Evolutionary conservation across 2,797 vertebrate genomes (phyloP), one percentile per base, ranked within the genome.

Genomic region (Schizopygopsis pylzovi): DNA sequence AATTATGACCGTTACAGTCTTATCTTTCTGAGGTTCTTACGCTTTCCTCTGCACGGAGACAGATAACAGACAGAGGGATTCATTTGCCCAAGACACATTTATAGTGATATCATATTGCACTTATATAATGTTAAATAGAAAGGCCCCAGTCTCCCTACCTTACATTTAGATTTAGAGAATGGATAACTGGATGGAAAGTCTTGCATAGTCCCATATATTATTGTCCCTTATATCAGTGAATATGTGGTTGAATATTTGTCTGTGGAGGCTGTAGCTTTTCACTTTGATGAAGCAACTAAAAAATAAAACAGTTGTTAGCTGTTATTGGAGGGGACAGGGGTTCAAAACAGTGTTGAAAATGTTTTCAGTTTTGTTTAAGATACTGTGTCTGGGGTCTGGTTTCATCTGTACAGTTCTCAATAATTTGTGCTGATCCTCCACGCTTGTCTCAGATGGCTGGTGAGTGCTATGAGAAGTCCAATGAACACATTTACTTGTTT

Each of bases 41-140:
- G 49, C 25, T 47, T 79, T 70, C 22, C 75, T 43, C 75, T 71
- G 83, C 52, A 37, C 63, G 7, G 4, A 45, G 63, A 59, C 25
- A 79, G 75, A 84, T 79, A 79, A 84, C 73, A 78, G 39, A 84
- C 73, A 33, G 39, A 78, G n/a, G n/a, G 63, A 68, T 49, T 81
- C 6, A 81, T 49, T 68, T 81, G 25, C 41, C 15, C 16, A 15
- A 56, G 28, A 77, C 33, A 41, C 76, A 9, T 22, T 28, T 33
- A 49, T 49, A 45, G n/a, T 45, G 15, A 20, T 13, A 39, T 39
- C 9, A 4, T 1, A 47, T 7, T 43, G 22, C 4, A 12, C 15
- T 47, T 61, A 25, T 39, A 9, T 77, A 41, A n/a, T 41, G 6
- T 78, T 41, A n/a, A 61, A 43, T 18, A 16, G 13, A 43, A 56